Percentiles rank a stretch among this genome's conserved stretches.
Conservation (phyloP, 2,113 vertebrate species). For the Tiliqua scincoides region DNA sequence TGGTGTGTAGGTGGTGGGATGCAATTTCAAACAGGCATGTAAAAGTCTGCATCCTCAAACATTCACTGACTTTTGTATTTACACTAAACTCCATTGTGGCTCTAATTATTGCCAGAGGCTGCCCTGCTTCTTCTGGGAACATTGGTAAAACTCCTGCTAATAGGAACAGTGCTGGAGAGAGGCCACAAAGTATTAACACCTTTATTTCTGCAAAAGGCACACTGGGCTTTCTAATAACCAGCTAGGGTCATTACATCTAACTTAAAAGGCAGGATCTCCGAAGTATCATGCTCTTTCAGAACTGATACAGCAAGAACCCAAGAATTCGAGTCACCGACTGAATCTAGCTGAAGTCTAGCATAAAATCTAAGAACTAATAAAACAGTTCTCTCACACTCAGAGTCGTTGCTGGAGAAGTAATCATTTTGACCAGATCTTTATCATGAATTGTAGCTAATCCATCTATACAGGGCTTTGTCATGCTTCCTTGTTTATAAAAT, state of each 20-base stretch:
- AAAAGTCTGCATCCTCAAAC: background rate
- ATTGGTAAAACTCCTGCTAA: background rate
- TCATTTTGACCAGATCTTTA: background rate
- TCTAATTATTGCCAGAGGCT: background rate
- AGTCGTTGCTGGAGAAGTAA: background rate
- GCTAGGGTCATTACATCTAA: background rate
- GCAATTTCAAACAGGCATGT: background rate
- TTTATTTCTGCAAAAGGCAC: accelerated
- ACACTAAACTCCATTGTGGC: background rate
- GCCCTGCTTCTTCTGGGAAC: background rate
- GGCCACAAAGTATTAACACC: background rate
- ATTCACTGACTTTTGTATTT: background rate
- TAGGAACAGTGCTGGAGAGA: background rate
- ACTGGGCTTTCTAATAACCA: background rate
- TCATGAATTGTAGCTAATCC: background rate
- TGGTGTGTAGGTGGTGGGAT: background rate
- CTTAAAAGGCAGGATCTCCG: background rate
- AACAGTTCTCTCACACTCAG: background rate
- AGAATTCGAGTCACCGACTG: background rate
- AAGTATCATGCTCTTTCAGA: background rate
- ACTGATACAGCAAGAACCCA: background rate
- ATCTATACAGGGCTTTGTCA: background rate
- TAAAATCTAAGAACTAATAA: background rate
- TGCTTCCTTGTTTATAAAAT: constrained; percentile 23
- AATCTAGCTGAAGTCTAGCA: background rate